phyloP scores from a whole-genome alignment of 2,797 vertebrate species.

The Acanthis flammea region DNA sequence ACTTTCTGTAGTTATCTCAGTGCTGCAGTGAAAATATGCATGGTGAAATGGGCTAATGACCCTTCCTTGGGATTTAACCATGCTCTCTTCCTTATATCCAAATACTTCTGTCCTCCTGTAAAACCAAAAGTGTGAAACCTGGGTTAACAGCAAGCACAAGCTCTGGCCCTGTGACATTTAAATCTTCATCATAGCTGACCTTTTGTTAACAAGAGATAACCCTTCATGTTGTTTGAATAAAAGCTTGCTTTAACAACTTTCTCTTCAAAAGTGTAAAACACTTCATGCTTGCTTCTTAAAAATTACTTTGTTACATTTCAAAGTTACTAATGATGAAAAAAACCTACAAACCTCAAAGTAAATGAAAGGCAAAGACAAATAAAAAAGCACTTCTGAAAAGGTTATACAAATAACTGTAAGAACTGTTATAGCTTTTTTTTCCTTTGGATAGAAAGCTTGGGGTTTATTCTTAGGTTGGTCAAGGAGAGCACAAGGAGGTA shows the following conservation, averaged over 20 bases:
- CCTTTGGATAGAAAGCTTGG: background rate
- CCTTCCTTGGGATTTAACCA: background rate
- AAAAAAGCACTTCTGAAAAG: conserved; percentile 24
- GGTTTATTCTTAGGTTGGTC: background rate
- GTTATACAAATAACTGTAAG: conserved; percentile 30
- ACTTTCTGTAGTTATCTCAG: background rate
- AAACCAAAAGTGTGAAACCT: background rate
- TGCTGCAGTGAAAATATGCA: background rate
- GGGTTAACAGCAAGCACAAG: background rate
- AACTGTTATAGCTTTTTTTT: background rate
- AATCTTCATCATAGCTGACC: conserved; percentile 38
- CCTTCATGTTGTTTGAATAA: background rate
- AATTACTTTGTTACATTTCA: conserved; percentile 32
- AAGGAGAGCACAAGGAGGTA: background rate
- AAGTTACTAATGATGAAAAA: background rate
- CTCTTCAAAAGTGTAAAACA: background rate
- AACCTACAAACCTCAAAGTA: conserved; percentile 3
- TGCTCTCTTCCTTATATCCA: background rate
- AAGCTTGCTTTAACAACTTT: conserved; percentile 12
- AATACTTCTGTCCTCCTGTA: background rate
- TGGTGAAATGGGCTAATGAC: background rate
- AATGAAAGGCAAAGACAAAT: background rate
- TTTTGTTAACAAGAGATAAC: conserved; percentile 10
- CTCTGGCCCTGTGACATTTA: conserved; percentile 4
- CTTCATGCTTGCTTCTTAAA: background rate